These are phyloP conservation scores for Aurelia sp. DNA, from an alignment of 30 jellyfish, hydroid and myxozoan genomes.

Conservation along the genomic window DNA sequence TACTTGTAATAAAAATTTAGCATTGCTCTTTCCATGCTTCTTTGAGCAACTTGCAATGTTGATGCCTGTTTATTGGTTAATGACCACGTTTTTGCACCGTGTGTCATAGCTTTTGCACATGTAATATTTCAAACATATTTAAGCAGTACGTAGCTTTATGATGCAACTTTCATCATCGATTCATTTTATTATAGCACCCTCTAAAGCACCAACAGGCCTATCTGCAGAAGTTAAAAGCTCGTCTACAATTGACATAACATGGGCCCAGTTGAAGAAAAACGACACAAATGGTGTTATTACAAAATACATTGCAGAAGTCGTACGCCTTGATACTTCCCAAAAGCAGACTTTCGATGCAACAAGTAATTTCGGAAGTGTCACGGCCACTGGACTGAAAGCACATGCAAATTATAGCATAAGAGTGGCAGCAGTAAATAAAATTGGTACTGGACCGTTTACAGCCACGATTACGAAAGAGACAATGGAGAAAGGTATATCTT, in stretches of 20 bases:
- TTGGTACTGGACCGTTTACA: slow-evolving; percentile 57
- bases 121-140: too few species aligned
- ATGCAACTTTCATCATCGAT: too few species aligned
- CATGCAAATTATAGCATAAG: slow-evolving; percentile 47
- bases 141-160: too few species aligned
- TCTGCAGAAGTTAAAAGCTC: not conserved
- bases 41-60: too few species aligned
- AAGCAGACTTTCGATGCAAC: not conserved
- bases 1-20: too few species aligned
- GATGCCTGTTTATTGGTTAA: too few species aligned
- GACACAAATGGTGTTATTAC: slow-evolving; percentile 62
- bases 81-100: too few species aligned
- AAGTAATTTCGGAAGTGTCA: not conserved
- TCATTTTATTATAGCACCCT: slow-evolving; percentile 39
- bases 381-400: slow-evolving; percentile 42
- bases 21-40: too few species aligned
- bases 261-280: slow-evolving; percentile 49
- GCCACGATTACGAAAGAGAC: slow-evolving; percentile 26
- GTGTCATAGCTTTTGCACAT: too few species aligned
- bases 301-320: not conserved
- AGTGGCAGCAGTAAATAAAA: slow-evolving; percentile 64
- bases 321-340: not conserved
- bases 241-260: slow-evolving; percentile 18
- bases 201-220: slow-evolving; percentile 46
- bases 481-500: slow-evolving; percentile 34